These are phyloP conservation scores for Cephus pulcher DNA, from an alignment of 2,888 invertebrate species.

Conservation along the genomic window DNA sequence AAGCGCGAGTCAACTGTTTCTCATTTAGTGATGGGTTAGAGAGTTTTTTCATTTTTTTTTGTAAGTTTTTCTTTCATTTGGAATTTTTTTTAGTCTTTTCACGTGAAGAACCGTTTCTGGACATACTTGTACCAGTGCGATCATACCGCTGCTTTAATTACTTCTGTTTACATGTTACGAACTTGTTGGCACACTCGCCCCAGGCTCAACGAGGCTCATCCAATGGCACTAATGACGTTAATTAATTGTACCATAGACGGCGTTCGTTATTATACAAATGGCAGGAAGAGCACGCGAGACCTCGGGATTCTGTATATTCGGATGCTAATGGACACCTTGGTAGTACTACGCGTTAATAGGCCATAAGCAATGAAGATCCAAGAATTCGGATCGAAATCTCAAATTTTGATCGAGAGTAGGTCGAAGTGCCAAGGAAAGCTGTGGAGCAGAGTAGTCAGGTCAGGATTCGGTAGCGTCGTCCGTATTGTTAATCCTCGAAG, in stretches of 20 bases:
- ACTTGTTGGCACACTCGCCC: neutral
- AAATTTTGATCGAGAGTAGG: slow-evolving; percentile 29
- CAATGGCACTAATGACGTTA: slow-evolving; percentile 57
- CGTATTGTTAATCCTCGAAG: slow-evolving; percentile 37
- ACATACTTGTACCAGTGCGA: neutral
- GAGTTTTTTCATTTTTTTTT: neutral
- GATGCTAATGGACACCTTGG: slow-evolving; percentile 11
- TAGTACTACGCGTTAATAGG: neutral
- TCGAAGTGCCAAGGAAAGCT: slow-evolving; percentile 22
- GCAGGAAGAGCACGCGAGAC: slow-evolving; percentile 43
- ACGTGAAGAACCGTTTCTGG: neutral
- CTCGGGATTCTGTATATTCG: slow-evolving; percentile 14
- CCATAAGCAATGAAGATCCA: slow-evolving; percentile 13
- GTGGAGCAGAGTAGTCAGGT: slow-evolving; percentile 14
- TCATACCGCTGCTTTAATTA: neutral
- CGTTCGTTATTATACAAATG: slow-evolving; percentile 43
- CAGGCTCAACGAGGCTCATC: slow-evolving; percentile 26
- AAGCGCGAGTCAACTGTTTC: slow-evolving; percentile 42
- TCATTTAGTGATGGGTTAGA: neutral
- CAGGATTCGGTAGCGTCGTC: slow-evolving; percentile 40
- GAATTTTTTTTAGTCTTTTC: neutral
- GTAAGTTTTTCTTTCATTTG: too few species aligned
- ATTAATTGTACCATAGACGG: slow-evolving; percentile 55
- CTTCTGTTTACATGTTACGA: neutral
- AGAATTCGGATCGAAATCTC: slow-evolving; percentile 10